phyloP scores from a whole-genome alignment of 2,797 vertebrate species.

The Premnoplex brunnescens region DNA sequence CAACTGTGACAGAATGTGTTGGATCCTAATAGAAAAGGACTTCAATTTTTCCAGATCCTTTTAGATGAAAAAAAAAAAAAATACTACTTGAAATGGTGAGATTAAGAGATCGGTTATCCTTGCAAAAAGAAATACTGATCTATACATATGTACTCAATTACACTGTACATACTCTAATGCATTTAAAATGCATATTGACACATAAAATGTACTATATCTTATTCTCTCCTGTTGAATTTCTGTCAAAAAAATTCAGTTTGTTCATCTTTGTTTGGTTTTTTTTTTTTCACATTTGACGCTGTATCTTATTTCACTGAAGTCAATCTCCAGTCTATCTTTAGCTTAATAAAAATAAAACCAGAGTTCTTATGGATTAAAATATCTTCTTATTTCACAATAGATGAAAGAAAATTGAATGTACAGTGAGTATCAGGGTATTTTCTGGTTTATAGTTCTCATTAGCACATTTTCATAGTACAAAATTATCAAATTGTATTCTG shows the following conservation, averaged over 20 bases:
- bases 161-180: not conserved
- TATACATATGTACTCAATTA: not conserved
- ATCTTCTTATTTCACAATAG: constrained; percentile 37
- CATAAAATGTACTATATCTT: constrained; percentile 3
- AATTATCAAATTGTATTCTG: constrained; percentile 10
- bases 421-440: constrained; percentile 11
- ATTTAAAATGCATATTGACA: constrained; percentile 21
- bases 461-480: constrained; percentile 30
- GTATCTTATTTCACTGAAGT: not conserved
- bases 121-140: not conserved
- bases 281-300: not conserved
- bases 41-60: constrained; percentile 9
- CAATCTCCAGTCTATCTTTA: not conserved
- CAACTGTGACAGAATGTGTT: constrained; percentile 5
- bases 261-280: not conserved
- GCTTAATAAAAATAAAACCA: not conserved
- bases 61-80: not conserved
- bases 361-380: not conserved
- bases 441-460: constrained; percentile 40
- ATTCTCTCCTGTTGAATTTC: not conserved
- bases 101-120: constrained; percentile 41
- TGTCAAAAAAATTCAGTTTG: constrained; percentile 15
- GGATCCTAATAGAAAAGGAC: constrained; percentile 24
- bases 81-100: not conserved
- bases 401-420: constrained; percentile 34